Conservation (phyloP, 2,888 invertebrate genomes). For the Mycalesis mineus region DNA sequence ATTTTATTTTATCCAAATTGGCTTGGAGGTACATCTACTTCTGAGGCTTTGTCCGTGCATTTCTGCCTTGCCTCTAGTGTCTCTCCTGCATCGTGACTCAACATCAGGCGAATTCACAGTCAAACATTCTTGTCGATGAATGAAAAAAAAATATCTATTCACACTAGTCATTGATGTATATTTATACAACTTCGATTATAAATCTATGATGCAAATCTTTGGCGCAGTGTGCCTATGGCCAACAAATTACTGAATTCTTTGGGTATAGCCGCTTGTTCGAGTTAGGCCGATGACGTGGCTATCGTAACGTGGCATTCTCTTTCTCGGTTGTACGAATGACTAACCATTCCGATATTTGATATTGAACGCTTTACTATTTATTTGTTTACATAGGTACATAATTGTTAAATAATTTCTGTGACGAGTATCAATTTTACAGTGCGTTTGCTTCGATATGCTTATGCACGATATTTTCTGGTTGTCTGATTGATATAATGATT, state of each 20-base stretch:
- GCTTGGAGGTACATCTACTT: no score
- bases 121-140: no score
- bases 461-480: background rate
- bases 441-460: background rate
- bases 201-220: no score
- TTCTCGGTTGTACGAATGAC: constrained; percentile 47
- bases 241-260: background rate
- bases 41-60: no score
- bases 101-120: no score
- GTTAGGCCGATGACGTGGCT: constrained; percentile 22
- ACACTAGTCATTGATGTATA: no score
- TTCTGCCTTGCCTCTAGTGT: no score
- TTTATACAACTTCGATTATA: no score
- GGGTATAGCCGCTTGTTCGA: background rate
- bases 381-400: constrained; percentile 19
- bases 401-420: background rate
- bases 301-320: constrained; percentile 41
- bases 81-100: no score
- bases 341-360: constrained; percentile 33
- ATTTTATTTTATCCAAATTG: no score
- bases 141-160: no score
- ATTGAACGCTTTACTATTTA: constrained; percentile 12
- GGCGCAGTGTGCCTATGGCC: no score
- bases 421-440: background rate
- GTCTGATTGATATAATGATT: background rate